Conservation (phyloP, 2,797 vertebrate species). For the Gallinago nigripennis region DNA sequence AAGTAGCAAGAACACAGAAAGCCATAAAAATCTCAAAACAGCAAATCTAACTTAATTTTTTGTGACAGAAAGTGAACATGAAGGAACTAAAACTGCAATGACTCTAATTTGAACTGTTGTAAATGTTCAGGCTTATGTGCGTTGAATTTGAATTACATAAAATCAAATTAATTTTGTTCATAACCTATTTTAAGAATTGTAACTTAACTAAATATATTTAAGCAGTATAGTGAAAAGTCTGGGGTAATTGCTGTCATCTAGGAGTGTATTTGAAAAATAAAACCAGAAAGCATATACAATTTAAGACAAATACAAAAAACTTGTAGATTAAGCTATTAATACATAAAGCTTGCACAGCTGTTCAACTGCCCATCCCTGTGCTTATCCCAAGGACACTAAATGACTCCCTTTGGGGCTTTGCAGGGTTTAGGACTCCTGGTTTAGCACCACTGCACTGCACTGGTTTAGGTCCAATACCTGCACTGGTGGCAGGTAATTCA, state of each 20-base stretch:
- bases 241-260: not conserved
- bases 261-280: not conserved
- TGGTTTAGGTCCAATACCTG: not conserved
- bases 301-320: not conserved
- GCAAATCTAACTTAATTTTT: constrained; percentile 44
- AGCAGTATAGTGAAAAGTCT: not conserved
- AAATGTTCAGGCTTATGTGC: not conserved
- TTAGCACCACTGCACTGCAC: not conserved
- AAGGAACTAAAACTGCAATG: constrained; percentile 33
- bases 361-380: not conserved
- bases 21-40: constrained; percentile 36
- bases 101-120: constrained; percentile 6
- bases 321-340: not conserved
- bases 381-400: not conserved
- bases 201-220: not conserved
- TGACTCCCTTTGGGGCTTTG: not conserved
- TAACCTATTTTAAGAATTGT: not conserved
- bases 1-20: constrained; percentile 5
- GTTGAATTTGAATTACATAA: constrained; percentile 21
- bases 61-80: constrained; percentile 38
- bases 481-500: not conserved
- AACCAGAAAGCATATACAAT: not conserved
- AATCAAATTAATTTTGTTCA: not conserved
- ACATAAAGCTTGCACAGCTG: not conserved
- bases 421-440: not conserved